A percentile compares a stretch with the other conserved stretches of the same genome.
These are phyloP conservation scores for Conistra vaccinii DNA, from an alignment of 2,888 invertebrate species.

Conservation along the genomic window DNA sequence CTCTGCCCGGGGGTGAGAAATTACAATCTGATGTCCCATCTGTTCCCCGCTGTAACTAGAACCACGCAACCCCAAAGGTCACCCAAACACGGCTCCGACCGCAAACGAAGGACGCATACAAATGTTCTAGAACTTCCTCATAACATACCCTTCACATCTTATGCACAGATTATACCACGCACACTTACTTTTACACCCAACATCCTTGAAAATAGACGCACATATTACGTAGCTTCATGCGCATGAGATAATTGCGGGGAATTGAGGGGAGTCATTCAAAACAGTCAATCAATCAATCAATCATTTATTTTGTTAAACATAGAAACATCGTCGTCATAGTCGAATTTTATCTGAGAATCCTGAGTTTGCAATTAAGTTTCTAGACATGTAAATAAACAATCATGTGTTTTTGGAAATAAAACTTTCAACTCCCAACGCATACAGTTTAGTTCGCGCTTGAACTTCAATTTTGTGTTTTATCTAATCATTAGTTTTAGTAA, in stretches of 20 bases:
- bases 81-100: slow-evolving; percentile 54
- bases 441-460: neutral
- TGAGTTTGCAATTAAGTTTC: neutral
- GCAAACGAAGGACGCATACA: slow-evolving; percentile 66
- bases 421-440: neutral
- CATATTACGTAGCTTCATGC: neutral
- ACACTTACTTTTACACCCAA: neutral
- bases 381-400: neutral
- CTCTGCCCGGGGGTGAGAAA: no score
- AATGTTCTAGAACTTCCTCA: slow-evolving; percentile 52
- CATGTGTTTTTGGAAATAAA: neutral
- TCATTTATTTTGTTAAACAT: no score
- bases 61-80: slow-evolving; percentile 57
- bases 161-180: slow-evolving; percentile 41
- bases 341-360: no score
- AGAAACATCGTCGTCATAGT: no score
- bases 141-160: slow-evolving; percentile 54
- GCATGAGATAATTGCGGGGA: neutral
- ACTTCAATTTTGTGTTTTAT: neutral
- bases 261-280: neutral
- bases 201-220: neutral
- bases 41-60: slow-evolving; percentile 21
- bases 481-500: neutral
- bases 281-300: no score
- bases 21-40: no score